Evolutionary conservation across 2,113 vertebrate genomes (phyloP), one percentile per base, ranked within the genome.

Genomic region (Dasyurus viverrinus): DNA sequence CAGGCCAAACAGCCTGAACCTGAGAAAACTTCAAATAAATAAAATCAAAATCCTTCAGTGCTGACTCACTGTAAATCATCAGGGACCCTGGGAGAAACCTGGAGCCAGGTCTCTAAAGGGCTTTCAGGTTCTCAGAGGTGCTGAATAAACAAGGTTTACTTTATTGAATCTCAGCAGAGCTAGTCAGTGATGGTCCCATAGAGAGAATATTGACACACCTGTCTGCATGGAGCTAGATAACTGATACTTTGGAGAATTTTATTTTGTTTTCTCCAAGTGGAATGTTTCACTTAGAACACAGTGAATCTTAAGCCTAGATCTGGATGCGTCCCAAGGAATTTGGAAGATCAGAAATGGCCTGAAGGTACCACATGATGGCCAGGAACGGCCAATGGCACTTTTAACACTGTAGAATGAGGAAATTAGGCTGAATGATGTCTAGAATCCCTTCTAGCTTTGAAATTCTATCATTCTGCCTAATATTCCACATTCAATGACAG

Each of bases 261-360:
- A 68, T 94, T 98, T 97, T 97, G 94, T 93, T 97, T 97, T 97
- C 97, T 97, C 95, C 96, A 95, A 97, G 50, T 94, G 96, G 96
- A 97, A 97, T 97, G 93, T 93, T 97, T 97, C 93, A 97, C 96
- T 90, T 93, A 96, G 54, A 97, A 95, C 91, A 95, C 92, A 97
- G 96, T 0, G 0, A 94, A 96, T 97, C 94, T 97, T 96, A 95
- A 94, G 97, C 97, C 97, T 95, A 95, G 95, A 96, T 97, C 96
- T 98, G 97, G 98, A 97, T 91, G n/a, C 19, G 68, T 48, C 90
- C 96, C 97, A 97, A 97, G 89, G 97, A 97, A 98, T 97, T 42
- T 84, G 95, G 54, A 92, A 97, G 95, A 97, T 97, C 97, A 97
- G 97, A 97, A 94, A 97, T 84, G 95, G 96, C 95, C 96, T 96